Evolutionary conservation across 2,888 invertebrate genomes (phyloP).

Genomic region (Pseudoips prasinana): DNA sequence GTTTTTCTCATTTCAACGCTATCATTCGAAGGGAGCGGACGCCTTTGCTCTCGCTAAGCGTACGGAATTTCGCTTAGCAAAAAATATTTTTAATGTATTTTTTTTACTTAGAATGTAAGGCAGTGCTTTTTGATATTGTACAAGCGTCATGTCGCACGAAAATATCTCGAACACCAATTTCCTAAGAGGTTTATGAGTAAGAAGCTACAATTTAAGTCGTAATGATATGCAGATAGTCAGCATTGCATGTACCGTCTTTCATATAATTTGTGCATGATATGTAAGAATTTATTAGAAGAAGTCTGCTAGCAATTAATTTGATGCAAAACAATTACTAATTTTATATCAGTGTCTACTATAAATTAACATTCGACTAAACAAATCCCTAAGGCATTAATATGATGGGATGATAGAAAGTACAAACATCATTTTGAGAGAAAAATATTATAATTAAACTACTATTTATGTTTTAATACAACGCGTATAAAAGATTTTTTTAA

Average conservation of each 20-base stretch:
- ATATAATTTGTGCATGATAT: slow-evolving; percentile 73
- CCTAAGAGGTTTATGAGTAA: slow-evolving; percentile 29
- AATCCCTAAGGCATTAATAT: slow-evolving; percentile 29
- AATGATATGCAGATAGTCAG: slow-evolving; percentile 72
- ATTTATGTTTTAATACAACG: slow-evolving; percentile 27
- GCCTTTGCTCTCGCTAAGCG: slow-evolving; percentile 43
- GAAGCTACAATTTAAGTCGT: slow-evolving; percentile 41
- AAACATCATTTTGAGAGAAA: slow-evolving; percentile 27
- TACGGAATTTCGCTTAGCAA: slow-evolving; percentile 49
- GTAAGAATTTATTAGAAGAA: slow-evolving; percentile 46
- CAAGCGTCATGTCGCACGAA: slow-evolving; percentile 60
- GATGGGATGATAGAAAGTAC: slow-evolving; percentile 25
- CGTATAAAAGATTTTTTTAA: slow-evolving; percentile 12
- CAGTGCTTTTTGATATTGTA: slow-evolving; percentile 69
- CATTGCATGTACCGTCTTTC: slow-evolving; percentile 38
- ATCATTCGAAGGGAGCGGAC: slow-evolving; percentile 52
- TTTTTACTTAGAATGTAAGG: slow-evolving; percentile 73
- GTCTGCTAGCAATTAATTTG: slow-evolving; percentile 29
- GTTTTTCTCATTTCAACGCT: slow-evolving; percentile 47
- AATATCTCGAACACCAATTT: slow-evolving; percentile 34
- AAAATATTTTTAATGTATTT: slow-evolving; percentile 35
- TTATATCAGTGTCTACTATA: slow-evolving; percentile 35
- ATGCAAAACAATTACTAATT: slow-evolving; percentile 35
- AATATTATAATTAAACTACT: slow-evolving; percentile 30
- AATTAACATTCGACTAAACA: slow-evolving; percentile 29